Conservation (phyloP, 2,888 invertebrate genomes). For the Nineta flava region DNA sequence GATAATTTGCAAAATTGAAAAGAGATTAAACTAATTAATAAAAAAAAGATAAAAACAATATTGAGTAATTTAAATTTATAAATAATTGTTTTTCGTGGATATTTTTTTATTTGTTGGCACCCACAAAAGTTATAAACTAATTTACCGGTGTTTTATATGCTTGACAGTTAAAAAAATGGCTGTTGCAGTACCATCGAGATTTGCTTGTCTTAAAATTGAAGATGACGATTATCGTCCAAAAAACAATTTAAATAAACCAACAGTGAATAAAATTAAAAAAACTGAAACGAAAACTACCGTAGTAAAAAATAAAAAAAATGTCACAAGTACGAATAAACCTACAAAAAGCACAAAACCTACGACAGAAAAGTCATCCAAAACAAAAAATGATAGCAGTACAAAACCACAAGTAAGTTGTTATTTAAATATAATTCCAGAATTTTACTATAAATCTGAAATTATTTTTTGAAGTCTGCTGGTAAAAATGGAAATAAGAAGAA, state of each 20-base stretch:
- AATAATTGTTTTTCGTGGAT: no score
- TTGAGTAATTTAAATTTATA: no score
- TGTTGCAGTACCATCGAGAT: conserved; percentile 52
- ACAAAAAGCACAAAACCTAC: background rate
- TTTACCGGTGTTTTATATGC: background rate
- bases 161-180: conserved; percentile 30
- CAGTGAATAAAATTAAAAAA: conserved; percentile 18
- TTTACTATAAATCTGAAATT: background rate
- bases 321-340: conserved; percentile 6
- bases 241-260: conserved; percentile 24
- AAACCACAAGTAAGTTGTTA: background rate
- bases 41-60: no score
- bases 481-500: conserved; percentile 26
- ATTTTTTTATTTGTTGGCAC: no score
- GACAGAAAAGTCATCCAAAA: background rate
- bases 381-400: background rate
- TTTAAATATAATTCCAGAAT: background rate
- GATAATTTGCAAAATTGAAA: no score
- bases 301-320: conserved; percentile 11
- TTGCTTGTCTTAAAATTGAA: conserved; percentile 56
- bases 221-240: conserved; percentile 43
- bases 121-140: conserved; percentile 3
- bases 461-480: background rate
- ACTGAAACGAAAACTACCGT: conserved; percentile 17
- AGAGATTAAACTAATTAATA: no score